Conservation (phyloP, 2,888 invertebrate species). For the Salpingus planirostris region DNA sequence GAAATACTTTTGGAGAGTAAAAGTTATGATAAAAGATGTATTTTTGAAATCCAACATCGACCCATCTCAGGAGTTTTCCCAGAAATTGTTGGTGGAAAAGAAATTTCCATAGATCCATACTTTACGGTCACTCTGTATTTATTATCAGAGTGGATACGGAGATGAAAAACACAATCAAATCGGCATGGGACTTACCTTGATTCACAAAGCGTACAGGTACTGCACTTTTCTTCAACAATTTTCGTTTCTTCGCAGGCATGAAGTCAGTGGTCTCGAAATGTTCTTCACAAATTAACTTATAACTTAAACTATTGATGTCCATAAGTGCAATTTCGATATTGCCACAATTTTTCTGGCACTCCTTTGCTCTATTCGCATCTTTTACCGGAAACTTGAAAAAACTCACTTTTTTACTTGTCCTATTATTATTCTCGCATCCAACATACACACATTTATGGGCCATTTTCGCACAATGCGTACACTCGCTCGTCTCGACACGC, state of each 20-base stretch:
- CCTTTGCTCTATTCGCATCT: background rate
- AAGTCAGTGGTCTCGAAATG: too few relatives aligned
- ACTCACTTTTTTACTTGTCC: slow-evolving; percentile 1
- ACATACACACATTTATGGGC: slow-evolving; percentile 2
- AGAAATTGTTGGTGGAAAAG: too few relatives aligned
- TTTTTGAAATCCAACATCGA: too few relatives aligned
- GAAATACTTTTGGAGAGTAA: too few relatives aligned
- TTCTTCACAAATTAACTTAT: too few relatives aligned
- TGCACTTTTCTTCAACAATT: slow-evolving; percentile 1
- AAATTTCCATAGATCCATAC: slow-evolving; percentile 9
- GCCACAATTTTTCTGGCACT: slow-evolving; percentile 6
- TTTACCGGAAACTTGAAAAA: slow-evolving; percentile 9
- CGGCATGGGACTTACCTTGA: background rate
- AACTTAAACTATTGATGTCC: too few relatives aligned
- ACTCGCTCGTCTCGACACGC: background rate
- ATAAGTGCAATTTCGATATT: slow-evolving; percentile 5
- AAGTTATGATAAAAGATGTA: too few relatives aligned
- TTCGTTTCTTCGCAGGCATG: slow-evolving; percentile 3
- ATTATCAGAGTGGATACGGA: background rate
- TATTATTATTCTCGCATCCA: slow-evolving; percentile 1
- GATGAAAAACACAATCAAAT: background rate
- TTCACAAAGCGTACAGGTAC: slow-evolving; percentile 1
- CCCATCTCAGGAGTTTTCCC: too few relatives aligned
- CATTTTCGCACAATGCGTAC: background rate
- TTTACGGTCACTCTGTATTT: slow-evolving; percentile 10